Base-by-base conservation (phyloP, 2,797 vertebrate genomes). In the Acridotheres tristis region DNA sequence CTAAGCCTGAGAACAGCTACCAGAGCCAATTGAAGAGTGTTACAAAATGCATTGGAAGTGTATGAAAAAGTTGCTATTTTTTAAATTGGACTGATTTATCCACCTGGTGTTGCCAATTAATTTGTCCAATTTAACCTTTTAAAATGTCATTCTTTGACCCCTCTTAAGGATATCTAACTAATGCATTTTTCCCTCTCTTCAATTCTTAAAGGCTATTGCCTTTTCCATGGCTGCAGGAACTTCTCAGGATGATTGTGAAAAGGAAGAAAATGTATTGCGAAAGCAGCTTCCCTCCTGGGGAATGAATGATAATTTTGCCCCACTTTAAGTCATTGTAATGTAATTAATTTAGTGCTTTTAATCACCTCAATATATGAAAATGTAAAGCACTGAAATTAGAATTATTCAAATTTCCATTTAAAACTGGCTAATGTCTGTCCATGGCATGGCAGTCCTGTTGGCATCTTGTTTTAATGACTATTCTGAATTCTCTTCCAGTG, bases 71-170 rank as follows among this genome's bases (percentile, higher is more conserved):
- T 74, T 89, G 36, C 78, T 95, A 26, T 96, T 85, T 86, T 34
- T 58, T 84, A 91, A 87, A 29, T 61, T 5, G 53, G 85, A 85
- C 90, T 93, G 94, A 96, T 95, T 97, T 96, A 90, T 90, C 85
- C 74, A 89, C 93, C 75, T 86, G 77, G 58, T 95, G 42, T 87
- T 97, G 94, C 82, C 95, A 98, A 97, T 97, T 97, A 97, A 94
- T 97, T 97, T 96, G 73, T 75, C 25, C 29, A 97, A 93, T 96
- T 95, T 96, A 97, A 97, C 95, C 93, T 97, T 97, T 96, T 65
- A 92, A 97, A 97, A 97, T 97, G 93, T 96, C 93, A 92, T 93
- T 90, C 96, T 96, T 93, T 85, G 54, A 48, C 68, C 45, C n/a
- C 81, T 91, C 71, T 94, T 92, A 89, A 92, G 55, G 38, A 88